Percentiles rank a stretch among this genome's conserved stretches.
phyloP scores from a whole-genome alignment of 2,797 vertebrate genomes.

The Corythornis leucogaster region DNA sequence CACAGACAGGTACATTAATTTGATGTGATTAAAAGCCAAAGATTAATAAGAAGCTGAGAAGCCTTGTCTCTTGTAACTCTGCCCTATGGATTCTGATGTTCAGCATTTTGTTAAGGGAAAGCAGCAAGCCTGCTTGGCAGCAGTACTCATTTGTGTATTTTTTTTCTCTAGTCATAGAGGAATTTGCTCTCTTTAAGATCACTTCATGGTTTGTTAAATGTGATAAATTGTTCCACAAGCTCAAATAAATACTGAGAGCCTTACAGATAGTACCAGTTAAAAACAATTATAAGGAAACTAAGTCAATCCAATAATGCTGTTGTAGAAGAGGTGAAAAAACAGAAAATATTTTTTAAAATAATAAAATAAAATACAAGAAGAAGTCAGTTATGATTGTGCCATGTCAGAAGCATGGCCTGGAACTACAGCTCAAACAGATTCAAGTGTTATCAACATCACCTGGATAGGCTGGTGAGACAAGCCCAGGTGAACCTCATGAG shows the following conservation, averaged over 20 bases:
- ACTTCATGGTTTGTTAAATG: neutral
- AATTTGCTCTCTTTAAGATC: neutral
- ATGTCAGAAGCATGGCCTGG: neutral
- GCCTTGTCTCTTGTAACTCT: neutral
- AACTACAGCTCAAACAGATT: neutral
- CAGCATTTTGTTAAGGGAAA: neutral
- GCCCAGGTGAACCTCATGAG: too few relatives aligned
- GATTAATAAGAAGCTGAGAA: neutral
- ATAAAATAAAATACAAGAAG: neutral
- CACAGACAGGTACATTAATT: neutral
- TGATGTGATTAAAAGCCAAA: neutral
- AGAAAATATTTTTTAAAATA: neutral
- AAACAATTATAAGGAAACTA: neutral
- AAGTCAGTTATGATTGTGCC: neutral
- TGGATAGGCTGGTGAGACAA: too few relatives aligned
- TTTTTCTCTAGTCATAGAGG: neutral
- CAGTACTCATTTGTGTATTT: neutral
- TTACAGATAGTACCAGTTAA: rapidly evolving
- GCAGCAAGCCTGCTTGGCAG: neutral
- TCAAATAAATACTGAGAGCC: neutral
- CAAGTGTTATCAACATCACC: neutral
- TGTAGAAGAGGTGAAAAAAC: neutral
- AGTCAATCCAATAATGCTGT: neutral
- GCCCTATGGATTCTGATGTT: neutral
- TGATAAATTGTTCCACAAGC: neutral